These are phyloP conservation scores for Notodromas monacha DNA, from an alignment of 2,888 invertebrate genomes.

Conservation along the genomic window DNA sequence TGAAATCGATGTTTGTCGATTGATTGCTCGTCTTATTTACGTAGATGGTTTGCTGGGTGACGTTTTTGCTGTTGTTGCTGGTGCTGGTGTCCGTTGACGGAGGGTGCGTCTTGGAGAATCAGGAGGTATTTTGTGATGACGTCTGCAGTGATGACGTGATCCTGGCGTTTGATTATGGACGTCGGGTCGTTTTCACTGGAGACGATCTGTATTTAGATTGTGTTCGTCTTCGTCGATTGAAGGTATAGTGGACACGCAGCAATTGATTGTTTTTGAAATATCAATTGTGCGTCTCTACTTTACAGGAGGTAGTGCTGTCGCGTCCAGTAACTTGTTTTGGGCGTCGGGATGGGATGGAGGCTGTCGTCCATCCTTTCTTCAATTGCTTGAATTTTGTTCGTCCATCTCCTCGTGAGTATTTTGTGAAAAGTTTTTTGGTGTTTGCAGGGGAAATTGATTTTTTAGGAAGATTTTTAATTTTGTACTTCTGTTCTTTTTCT, in stretches of 20 bases:
- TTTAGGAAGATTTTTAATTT: slow-evolving; percentile 4
- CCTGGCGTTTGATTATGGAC: slow-evolving; percentile 4
- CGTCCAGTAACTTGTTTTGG: slow-evolving; percentile 4
- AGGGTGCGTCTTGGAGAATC: slow-evolving; percentile 4
- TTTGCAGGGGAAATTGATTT: slow-evolving; percentile 4
- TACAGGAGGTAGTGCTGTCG: slow-evolving; percentile 4
- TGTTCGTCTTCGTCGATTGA: slow-evolving; percentile 4
- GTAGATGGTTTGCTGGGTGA: slow-evolving; percentile 4
- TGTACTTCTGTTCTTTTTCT: slow-evolving; percentile 4
- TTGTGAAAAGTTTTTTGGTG: slow-evolving; percentile 4
- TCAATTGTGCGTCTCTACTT: slow-evolving; percentile 4
- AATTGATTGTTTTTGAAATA: slow-evolving; percentile 4
- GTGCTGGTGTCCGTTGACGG: slow-evolving; percentile 4
- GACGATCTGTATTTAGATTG: slow-evolving; percentile 4
- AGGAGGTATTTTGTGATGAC: slow-evolving; percentile 4
- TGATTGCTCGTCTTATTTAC: slow-evolving; percentile 4
- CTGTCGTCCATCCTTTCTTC: slow-evolving; percentile 4
- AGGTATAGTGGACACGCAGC: slow-evolving; percentile 4
- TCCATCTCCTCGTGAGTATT: slow-evolving; percentile 4
- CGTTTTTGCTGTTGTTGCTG: slow-evolving; percentile 4
- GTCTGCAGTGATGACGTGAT: slow-evolving; percentile 4
- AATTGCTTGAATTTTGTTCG: slow-evolving; percentile 4
- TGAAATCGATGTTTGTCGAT: slow-evolving; percentile 4
- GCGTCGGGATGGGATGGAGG: slow-evolving; percentile 4
- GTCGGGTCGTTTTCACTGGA: slow-evolving; percentile 4